These are phyloP conservation scores for Xiphophorus couchianus DNA, from an alignment of 2,113 vertebrate species.

Conservation along the genomic window DNA sequence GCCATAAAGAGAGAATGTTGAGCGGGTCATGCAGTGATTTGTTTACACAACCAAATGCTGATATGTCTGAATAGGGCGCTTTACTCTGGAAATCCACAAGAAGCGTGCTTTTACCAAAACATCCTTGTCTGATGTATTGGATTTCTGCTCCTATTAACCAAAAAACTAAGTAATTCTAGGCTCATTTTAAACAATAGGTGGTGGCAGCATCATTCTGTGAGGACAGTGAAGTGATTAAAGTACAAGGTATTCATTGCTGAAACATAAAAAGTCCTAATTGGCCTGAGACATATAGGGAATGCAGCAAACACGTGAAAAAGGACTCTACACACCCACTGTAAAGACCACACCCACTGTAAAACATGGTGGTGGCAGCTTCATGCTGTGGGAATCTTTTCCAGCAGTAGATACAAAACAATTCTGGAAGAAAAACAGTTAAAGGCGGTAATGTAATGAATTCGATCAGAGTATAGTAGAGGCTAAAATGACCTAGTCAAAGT, in stretches of 20 bases:
- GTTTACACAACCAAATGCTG: background rate
- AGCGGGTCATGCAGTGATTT: slow-evolving; percentile 18
- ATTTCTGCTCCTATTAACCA: slow-evolving; percentile 44
- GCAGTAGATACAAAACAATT: too few species aligned
- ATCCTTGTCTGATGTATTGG: slow-evolving; percentile 23
- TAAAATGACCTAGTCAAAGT: background rate
- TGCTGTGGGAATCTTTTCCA: too few species aligned
- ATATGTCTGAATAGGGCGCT: slow-evolving; percentile 3
- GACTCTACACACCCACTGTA: too few species aligned
- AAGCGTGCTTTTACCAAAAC: slow-evolving; percentile 40
- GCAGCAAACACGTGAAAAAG: too few species aligned
- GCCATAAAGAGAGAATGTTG: background rate
- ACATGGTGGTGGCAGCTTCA: too few species aligned
- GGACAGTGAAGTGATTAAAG: background rate
- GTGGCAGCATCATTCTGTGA: background rate
- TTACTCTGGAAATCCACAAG: slow-evolving; percentile 22
- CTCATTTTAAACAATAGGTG: slow-evolving; percentile 14
- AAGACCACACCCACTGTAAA: too few species aligned
- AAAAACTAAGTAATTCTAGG: slow-evolving; percentile 15
- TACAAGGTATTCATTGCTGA: too few species aligned
- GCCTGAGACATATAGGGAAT: too few species aligned
- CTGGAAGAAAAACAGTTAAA: too few species aligned
- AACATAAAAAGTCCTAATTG: too few species aligned
- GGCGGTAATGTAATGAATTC: too few species aligned
- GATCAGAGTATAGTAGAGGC: too few species aligned